Conservation (phyloP, 2,113 vertebrate species). For the Neolamprologus sp. region DNA sequence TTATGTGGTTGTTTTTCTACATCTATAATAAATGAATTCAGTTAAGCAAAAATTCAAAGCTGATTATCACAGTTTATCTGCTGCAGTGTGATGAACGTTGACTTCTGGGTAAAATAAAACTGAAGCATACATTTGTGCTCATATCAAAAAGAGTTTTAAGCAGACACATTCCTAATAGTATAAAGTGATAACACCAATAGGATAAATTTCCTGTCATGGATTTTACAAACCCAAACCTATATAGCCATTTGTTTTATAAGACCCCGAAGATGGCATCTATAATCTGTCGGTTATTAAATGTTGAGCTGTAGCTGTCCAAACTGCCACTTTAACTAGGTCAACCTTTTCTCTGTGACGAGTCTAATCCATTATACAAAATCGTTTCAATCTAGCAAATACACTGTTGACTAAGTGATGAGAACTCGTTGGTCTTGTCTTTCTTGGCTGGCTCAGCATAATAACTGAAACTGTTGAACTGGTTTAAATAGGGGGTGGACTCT, state of each 20-base stretch:
- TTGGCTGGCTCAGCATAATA: neutral
- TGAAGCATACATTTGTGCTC: neutral
- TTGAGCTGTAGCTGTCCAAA: neutral
- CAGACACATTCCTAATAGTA: neutral
- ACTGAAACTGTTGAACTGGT: neutral
- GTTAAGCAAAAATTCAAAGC: neutral
- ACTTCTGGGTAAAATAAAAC: neutral
- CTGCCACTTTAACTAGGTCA: neutral
- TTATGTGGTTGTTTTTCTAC: neutral
- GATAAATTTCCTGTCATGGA: neutral
- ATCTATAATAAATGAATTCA: neutral
- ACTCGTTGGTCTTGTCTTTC: slow-evolving; percentile 39
- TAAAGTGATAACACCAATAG: neutral
- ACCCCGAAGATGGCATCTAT: neutral
- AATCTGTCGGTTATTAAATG: neutral
- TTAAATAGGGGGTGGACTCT: neutral
- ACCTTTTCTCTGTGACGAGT: neutral
- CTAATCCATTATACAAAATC: neutral
- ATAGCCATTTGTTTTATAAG: neutral
- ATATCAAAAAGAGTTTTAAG: neutral
- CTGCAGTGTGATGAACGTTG: neutral
- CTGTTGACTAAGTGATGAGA: neutral
- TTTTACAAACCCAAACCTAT: neutral
- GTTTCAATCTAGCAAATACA: neutral
- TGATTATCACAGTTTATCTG: neutral